Conservation (phyloP, 2,888 invertebrate species). For the Aplocera efformata region DNA sequence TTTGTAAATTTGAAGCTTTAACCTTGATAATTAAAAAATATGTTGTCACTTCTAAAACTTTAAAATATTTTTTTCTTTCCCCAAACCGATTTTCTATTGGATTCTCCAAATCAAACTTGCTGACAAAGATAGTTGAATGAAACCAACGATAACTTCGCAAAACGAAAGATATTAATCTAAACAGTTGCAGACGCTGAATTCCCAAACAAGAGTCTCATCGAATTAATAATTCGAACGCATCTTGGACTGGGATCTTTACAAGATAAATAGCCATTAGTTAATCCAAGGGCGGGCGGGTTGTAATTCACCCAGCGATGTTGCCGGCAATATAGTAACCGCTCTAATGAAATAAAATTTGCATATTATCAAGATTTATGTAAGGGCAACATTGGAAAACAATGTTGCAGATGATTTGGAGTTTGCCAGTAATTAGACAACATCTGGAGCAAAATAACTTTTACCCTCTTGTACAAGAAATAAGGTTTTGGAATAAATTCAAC, state of each 20-base stretch:
- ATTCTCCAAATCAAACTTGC: too few relatives aligned
- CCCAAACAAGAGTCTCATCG: conserved; percentile 25
- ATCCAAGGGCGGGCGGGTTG: conserved; percentile 68
- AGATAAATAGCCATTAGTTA: conserved; percentile 80
- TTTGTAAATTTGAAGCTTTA: too few relatives aligned
- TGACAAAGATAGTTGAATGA: too few relatives aligned
- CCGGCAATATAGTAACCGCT: conserved; percentile 68
- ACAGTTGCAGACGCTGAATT: too few relatives aligned
- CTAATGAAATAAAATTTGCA: conserved; percentile 80
- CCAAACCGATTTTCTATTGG: too few relatives aligned
- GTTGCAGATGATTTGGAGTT: conserved; percentile 45
- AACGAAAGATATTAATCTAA: too few relatives aligned
- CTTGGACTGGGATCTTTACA: conserved; percentile 64
- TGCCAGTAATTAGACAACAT: conserved; percentile 38
- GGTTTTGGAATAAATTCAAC: background rate
- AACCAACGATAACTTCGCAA: too few relatives aligned
- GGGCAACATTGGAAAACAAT: conserved; percentile 64
- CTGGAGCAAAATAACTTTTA: conserved; percentile 10
- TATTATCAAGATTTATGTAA: conserved; percentile 74
- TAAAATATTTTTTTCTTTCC: too few relatives aligned
- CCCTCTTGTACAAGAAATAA: background rate
- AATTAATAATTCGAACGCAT: conserved; percentile 65
- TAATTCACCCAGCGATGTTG: conserved; percentile 53
- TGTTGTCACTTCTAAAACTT: too few relatives aligned
- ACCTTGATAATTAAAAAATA: too few relatives aligned